Percentiles rank a stretch among this genome's conserved stretches.
phyloP scores from a whole-genome alignment of 2,113 vertebrate species.

The Stercorarius parasiticus region DNA sequence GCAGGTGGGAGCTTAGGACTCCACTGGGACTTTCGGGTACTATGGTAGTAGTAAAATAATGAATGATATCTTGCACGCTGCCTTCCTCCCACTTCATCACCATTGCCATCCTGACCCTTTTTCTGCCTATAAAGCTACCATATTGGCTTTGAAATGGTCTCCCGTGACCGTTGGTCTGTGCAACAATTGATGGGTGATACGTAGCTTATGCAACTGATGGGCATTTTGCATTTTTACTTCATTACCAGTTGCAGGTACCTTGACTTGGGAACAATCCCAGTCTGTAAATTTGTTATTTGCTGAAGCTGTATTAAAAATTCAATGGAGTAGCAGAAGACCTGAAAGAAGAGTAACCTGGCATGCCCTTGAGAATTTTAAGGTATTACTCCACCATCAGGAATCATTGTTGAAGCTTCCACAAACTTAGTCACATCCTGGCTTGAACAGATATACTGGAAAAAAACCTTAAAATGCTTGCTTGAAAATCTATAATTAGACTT shows the following conservation, averaged over 20 bases:
- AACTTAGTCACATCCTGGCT: not conserved
- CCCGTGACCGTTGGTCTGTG: not conserved
- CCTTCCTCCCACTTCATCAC: not conserved
- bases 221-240: not conserved
- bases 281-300: not conserved
- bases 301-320: not conserved
- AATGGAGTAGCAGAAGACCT: not conserved
- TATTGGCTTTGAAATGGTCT: not conserved
- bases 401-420: not conserved
- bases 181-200: fast-evolving
- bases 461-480: not conserved
- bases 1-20: not conserved
- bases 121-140: not conserved
- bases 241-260: not conserved
- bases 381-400: not conserved
- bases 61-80: not conserved
- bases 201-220: not conserved
- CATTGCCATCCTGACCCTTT: not conserved
- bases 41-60: not conserved
- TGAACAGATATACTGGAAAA: not conserved
- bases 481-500: not conserved
- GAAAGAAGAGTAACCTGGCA: not conserved
- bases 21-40: slow-evolving; percentile 2
- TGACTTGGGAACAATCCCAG: not conserved
- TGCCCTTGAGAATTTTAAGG: not conserved